These are phyloP conservation scores for Catharus ustulatus DNA, from an alignment of 2,797 vertebrate species.

Conservation along the genomic window DNA sequence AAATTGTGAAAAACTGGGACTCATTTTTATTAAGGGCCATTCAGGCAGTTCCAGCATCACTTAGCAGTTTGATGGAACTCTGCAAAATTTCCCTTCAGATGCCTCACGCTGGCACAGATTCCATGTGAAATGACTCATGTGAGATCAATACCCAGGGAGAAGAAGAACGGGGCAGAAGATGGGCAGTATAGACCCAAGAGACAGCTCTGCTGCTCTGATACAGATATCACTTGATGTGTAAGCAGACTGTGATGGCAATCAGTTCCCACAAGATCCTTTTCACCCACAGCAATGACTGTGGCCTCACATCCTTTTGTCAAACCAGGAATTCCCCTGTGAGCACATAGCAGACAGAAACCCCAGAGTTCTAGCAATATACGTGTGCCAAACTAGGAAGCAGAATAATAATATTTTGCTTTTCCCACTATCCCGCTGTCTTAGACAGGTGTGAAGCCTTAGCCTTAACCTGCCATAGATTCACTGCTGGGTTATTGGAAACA, in stretches of 20 bases:
- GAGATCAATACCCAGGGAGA: neutral
- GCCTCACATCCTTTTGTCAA: neutral
- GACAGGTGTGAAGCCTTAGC: neutral
- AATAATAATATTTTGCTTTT: neutral
- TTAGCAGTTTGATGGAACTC: fast-evolving
- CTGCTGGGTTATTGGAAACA: neutral
- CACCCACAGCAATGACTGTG: neutral
- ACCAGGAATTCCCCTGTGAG: neutral
- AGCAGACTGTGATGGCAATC: neutral
- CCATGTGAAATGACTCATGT: neutral
- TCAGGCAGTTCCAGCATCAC: neutral
- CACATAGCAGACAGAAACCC: neutral
- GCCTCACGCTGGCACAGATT: neutral
- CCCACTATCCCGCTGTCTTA: neutral
- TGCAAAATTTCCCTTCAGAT: neutral
- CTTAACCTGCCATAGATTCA: neutral
- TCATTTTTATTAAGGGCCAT: neutral
- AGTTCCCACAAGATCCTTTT: neutral
- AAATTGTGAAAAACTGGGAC: neutral
- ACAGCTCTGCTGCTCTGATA: neutral
- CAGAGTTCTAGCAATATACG: neutral
- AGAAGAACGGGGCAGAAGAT: neutral
- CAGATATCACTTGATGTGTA: fast-evolving
- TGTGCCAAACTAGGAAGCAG: neutral
- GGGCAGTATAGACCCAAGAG: neutral